Conservation (phyloP, 2,113 vertebrate genomes). For the Nibea coibor region DNA sequence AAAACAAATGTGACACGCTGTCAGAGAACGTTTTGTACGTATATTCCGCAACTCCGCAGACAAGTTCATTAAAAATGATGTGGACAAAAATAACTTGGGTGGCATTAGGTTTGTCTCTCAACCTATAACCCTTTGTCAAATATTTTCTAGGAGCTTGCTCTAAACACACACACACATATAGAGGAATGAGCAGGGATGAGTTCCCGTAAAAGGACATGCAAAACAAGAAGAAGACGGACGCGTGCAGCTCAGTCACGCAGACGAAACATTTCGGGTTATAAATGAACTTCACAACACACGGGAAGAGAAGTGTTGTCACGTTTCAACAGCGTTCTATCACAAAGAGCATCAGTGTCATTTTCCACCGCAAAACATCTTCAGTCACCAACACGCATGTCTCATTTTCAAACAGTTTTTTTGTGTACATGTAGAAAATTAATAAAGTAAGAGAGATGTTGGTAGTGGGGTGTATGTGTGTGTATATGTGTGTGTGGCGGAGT, state of each 20-base stretch:
- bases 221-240: slow-evolving; percentile 13
- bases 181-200: neutral
- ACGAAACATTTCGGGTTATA: neutral
- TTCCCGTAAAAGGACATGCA: neutral
- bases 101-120: too few relatives aligned
- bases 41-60: neutral
- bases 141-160: neutral
- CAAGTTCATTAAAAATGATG: neutral
- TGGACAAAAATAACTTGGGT: neutral
- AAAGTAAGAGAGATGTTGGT: slow-evolving; percentile 5
- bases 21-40: neutral
- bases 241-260: neutral
- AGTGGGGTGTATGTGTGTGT: neutral
- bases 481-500: neutral
- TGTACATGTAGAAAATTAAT: slow-evolving; percentile 55
- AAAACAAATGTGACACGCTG: neutral
- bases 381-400: slow-evolving; percentile 16
- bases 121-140: neutral
- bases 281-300: slow-evolving; percentile 18
- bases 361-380: slow-evolving; percentile 5
- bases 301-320: neutral
- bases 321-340: neutral
- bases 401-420: slow-evolving; percentile 29
- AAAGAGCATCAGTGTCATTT: neutral
- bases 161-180: neutral